Evolutionary conservation across 2,113 vertebrate genomes (phyloP).

Genomic region (Aramus guarauna): DNA sequence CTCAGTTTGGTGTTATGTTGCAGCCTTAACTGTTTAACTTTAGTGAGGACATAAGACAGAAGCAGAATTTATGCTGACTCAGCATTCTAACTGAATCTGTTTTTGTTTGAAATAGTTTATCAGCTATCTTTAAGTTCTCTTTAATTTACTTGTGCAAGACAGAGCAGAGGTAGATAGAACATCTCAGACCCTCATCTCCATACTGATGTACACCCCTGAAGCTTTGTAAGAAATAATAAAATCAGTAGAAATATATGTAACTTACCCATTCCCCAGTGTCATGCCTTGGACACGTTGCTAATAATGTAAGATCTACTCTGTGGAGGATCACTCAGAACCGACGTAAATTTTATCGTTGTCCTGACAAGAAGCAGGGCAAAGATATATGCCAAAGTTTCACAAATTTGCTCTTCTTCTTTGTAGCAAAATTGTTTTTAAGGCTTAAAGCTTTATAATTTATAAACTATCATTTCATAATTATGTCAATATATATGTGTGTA

Average conservation of each 20-base stretch:
- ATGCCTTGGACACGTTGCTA: not conserved
- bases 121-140: not conserved
- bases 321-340: not conserved
- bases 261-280: not conserved
- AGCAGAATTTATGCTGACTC: not conserved
- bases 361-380: not conserved
- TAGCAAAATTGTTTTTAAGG: not conserved
- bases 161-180: not conserved
- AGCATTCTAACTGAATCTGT: not conserved
- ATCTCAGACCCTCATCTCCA: not conserved
- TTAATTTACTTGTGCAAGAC: not conserved
- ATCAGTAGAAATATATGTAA: not conserved
- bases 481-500: not conserved
- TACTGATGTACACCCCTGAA: not conserved
- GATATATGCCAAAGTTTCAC: not conserved
- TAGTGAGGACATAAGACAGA: not conserved
- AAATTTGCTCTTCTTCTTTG: not conserved
- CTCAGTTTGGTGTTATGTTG: not conserved
- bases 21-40: not conserved
- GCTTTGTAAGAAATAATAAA: not conserved
- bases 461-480: not conserved
- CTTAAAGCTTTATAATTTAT: not conserved
- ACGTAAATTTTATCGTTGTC: not conserved
- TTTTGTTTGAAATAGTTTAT: not conserved
- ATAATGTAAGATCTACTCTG: fast-evolving